Base-by-base conservation (phyloP, 2,797 vertebrate genomes). In the Leptoclinus maculatus region DNA sequence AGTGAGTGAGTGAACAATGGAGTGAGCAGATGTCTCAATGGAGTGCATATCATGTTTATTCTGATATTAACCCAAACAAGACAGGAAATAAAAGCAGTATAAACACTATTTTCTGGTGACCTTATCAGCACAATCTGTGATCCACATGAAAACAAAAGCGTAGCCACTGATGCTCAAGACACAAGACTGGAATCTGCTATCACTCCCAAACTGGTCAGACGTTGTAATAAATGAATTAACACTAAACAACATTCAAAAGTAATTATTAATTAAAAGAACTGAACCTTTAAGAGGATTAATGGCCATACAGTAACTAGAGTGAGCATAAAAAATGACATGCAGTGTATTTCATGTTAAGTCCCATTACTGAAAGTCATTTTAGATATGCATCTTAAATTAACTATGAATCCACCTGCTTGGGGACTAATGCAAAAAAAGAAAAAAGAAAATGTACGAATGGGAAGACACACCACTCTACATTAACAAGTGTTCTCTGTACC, bases 401-500 rank as follows among this genome's bases (percentile, higher is more conserved):
- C 29, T 2, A 19, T 23, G 19, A 43, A 82, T 66, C 21, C 71
- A 68, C 17, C 74, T 72, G 69, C 60, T 66, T 21, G 23, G 66
- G 85, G 75, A 89, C 66, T 80, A 84, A 74, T 41, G 74, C 29
- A 29, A 29, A 29, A 3, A 21, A n/a, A 36, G 63, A 54, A 49
- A 13, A 19, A n/a, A 68, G 29, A 69, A 16, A 49, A 51, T 0
- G 36, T 17, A 51, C n/a, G 0, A 59, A 41, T 58, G 54, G 54
- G 25, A 68, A 64, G 34, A 72, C 1, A 54, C 13, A 32, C 45
- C 56, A 63, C 72, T 79, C 74, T 68, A 74, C 67, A 66, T 86
- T 78, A 77, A 80, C 68, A 78, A 88, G 81, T 62, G 76, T 63
- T 78, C 76, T 71, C 74, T 66, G 51, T 84, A 80, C 75, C 57